Evolutionary conservation across 2,113 vertebrate species (phyloP), one percentile per base, ranked within the genome.

Genomic region (Lophotis ruficrista): DNA sequence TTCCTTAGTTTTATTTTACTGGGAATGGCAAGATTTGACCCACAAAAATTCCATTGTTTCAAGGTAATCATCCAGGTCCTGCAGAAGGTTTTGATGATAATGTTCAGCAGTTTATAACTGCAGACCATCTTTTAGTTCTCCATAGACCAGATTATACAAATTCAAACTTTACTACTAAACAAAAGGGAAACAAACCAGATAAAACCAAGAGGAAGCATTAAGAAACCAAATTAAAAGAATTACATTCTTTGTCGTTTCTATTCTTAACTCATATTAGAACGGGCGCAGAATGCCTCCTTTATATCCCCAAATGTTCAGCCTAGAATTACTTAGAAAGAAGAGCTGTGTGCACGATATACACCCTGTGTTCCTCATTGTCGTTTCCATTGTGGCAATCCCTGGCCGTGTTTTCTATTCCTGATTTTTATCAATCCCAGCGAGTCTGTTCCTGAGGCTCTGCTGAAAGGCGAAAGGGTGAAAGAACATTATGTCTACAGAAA

Each of bases 401-500:
- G 87, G 28, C 45, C 12, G 58, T 93, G 90, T 93, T 93, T 96
- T 94, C 54, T 94, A 5, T 90, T 86, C 86, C 69, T 0, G 3
- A 77, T 41, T 83, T 93, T 83, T 86, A 95, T 89, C 86, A 82
- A 17, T 93, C 69, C 60, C 38, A 93, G 89, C 77, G 82, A 83
- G 69, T 84, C 89, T 91, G 53, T 89, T 95, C 70, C 80, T 35
- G 83, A 94, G 77, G 80, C 89, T 96, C 78, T 65, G 64, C 68
- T 90, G 61, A 93, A 94, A 93, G 94, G 76, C 90, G 91, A 10
- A 92, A 84, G 66, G 69, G 83, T 92, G 66, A 96, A 92, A 81
- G 91, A 94, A 65, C 6, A 0, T 95, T 87, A 41, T 30, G 53
- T 89, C 87, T 93, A 22, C 0, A 0, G 83, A 90, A 89, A 72